Evolutionary conservation across 2,888 invertebrate genomes (phyloP).

Genomic region (Dicranocentrus wangi): DNA sequence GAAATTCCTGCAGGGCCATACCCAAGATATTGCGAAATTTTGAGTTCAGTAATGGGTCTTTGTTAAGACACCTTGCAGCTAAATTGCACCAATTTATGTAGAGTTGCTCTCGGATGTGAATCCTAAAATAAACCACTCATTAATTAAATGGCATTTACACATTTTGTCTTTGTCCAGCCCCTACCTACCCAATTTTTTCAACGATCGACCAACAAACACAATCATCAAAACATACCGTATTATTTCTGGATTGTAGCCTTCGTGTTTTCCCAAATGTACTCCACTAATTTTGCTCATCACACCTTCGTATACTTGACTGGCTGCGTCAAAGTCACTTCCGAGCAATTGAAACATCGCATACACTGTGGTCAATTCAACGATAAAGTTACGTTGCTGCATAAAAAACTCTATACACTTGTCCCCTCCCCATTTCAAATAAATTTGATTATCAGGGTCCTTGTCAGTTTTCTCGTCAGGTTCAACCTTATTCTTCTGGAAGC

Average conservation of each 20-base stretch:
- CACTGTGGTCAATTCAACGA: slow-evolving; percentile 69
- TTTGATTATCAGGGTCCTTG: slow-evolving; percentile 8
- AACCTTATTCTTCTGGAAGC: not conserved
- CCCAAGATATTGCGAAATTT: slow-evolving; percentile 67
- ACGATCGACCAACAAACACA: too few species aligned
- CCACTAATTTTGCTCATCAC: slow-evolving; percentile 48
- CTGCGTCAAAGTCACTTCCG: slow-evolving; percentile 64
- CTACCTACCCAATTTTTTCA: too few species aligned
- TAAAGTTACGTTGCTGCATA: slow-evolving; percentile 65
- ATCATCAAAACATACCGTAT: too few species aligned
- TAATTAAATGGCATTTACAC: too few species aligned
- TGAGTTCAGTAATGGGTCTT: slow-evolving; percentile 68
- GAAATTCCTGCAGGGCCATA: slow-evolving; percentile 68
- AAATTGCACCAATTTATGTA: slow-evolving; percentile 71
- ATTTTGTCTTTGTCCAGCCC: too few species aligned
- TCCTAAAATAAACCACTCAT: slow-evolving; percentile 51
- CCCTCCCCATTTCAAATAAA: slow-evolving; percentile 65
- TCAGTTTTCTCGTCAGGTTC: slow-evolving; percentile 21
- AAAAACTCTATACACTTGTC: slow-evolving; percentile 68
- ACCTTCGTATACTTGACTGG: slow-evolving; percentile 57
- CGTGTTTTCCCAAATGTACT: slow-evolving; percentile 53
- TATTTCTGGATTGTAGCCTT: slow-evolving; percentile 60
- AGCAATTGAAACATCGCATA: slow-evolving; percentile 69
- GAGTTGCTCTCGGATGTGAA: slow-evolving; percentile 69
- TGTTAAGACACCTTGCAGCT: slow-evolving; percentile 62